Base-by-base conservation (phyloP, 1,140 invertebrate genomes). In the Caenorhabditis remanei region DNA sequence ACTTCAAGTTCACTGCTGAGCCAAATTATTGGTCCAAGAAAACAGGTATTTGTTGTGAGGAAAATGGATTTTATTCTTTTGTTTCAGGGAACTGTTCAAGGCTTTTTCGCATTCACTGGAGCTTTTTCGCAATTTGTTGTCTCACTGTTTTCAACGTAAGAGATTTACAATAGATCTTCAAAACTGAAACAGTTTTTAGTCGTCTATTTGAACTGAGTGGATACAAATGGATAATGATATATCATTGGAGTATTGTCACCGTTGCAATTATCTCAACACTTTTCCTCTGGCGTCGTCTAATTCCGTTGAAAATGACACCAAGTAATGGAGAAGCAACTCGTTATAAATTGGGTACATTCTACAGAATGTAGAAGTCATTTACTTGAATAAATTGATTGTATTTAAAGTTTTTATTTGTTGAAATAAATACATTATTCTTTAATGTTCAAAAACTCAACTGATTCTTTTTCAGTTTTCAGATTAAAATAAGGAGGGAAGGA, bases 311-410 rank as follows among this genome's bases (percentile, higher is more conserved):
- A 61, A 53, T 85, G 6, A 55, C 55, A 19, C 85, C 85, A 40
- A 50, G n/a, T 21, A 16, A 41, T 50, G 85, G 85, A 50, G 48
- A 48, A 46, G 63, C 85, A 53, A 75, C 85, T 61, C 63, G 55
- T n/a, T 85, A 85, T 50, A 85, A 85, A 58, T 32, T 56, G 65
- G 85, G 85, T 32, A 85, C 67, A 53, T 75, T 85, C 53, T 85
- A 85, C 50, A 53, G 85, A 71, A 58, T 85, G 58, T 85, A 79
- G 50, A 85, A 63, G 41, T 83, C 82, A 32, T 83, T 41, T 56
- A 48, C 16, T 67, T 50, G 13, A 50, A 40, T 16, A 46, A 46
- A 56, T 14, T n/a, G 2, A 16, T 32, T 84, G 82, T 63, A 65
- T 85, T 50, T 85, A 50, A 63, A 19, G 11, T 50, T 41, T 79